Evolutionary conservation across 1,140 invertebrate species (phyloP).

Genomic region (Wasmannia auropunctata): DNA sequence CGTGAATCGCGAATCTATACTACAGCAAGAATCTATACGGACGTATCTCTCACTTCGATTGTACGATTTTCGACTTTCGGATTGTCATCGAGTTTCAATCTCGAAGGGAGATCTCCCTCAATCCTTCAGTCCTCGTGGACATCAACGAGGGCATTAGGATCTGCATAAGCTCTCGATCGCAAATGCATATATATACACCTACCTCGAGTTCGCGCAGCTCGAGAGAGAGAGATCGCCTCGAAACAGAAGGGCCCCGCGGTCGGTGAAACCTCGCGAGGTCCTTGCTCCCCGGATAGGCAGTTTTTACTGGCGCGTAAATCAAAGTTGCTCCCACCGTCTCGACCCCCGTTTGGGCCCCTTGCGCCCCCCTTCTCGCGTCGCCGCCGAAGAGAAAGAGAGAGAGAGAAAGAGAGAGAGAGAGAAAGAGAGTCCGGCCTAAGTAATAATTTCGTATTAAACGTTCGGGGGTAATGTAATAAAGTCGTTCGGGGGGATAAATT

Average conservation of each 20-base stretch:
- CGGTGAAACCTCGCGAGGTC: slow-evolving; percentile 54
- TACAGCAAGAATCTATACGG: not conserved
- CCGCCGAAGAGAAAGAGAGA: no score
- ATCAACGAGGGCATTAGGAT: not conserved
- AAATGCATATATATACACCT: no score
- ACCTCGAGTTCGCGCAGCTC: not conserved
- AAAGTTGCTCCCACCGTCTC: slow-evolving; percentile 62
- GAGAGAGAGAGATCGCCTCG: slow-evolving; percentile 40
- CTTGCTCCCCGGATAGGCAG: slow-evolving; percentile 60
- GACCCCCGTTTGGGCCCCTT: slow-evolving; percentile 1
- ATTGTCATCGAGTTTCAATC: not conserved
- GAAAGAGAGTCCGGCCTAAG: slow-evolving; percentile 71
- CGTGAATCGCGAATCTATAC: not conserved
- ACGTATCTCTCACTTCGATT: not conserved
- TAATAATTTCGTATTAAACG: slow-evolving; percentile 84
- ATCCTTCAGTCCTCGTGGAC: not conserved
- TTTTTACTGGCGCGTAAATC: slow-evolving; percentile 79
- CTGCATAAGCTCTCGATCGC: not conserved
- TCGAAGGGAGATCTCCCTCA: not conserved
- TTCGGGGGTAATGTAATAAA: slow-evolving; percentile 83
- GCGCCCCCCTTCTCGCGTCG: not conserved
- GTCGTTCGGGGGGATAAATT: slow-evolving; percentile 82
- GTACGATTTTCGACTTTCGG: not conserved
- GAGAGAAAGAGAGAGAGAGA: no score
- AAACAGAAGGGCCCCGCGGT: slow-evolving; percentile 24